Conservation (phyloP, 2,888 invertebrate genomes). For the Latrodectus hesperus region DNA sequence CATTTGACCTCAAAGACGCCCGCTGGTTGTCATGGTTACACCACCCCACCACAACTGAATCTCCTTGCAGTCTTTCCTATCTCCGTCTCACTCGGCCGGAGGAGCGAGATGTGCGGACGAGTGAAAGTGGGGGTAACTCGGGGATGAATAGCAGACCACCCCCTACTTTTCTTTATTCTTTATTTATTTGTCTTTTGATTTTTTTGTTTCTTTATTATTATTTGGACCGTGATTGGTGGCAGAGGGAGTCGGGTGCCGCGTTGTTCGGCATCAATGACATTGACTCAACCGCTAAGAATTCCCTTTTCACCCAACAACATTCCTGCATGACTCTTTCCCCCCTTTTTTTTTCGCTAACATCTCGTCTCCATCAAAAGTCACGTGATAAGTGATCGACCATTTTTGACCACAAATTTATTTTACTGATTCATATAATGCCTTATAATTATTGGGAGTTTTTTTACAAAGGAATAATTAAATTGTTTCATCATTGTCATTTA, state of each 20-base stretch:
- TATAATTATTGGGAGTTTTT: too few relatives aligned
- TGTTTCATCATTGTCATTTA: too few relatives aligned
- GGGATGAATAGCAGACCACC: not conserved
- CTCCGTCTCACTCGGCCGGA: not conserved
- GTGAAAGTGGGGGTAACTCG: not conserved
- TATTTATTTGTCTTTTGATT: not conserved
- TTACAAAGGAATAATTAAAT: too few relatives aligned
- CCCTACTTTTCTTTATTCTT: not conserved
- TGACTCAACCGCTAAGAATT: conserved; percentile 63
- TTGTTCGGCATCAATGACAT: conserved; percentile 48
- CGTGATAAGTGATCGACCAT: not conserved
- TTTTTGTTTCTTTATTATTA: conserved; percentile 53
- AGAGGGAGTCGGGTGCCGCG: not conserved
- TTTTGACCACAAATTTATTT: not conserved
- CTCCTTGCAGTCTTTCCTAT: not conserved
- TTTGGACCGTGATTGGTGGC: conserved; percentile 60
- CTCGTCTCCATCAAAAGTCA: not conserved
- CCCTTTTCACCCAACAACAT: conserved; percentile 45
- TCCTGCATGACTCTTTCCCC: conserved; percentile 19
- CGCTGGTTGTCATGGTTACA: conserved; percentile 45
- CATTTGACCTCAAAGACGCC: conserved; percentile 41
- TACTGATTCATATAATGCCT: too few relatives aligned
- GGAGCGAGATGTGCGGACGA: not conserved
- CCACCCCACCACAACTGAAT: not conserved
- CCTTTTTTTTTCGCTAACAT: not conserved